phyloP scores from a whole-genome alignment of 2,888 invertebrate species.

The Loripinus fragilis region DNA sequence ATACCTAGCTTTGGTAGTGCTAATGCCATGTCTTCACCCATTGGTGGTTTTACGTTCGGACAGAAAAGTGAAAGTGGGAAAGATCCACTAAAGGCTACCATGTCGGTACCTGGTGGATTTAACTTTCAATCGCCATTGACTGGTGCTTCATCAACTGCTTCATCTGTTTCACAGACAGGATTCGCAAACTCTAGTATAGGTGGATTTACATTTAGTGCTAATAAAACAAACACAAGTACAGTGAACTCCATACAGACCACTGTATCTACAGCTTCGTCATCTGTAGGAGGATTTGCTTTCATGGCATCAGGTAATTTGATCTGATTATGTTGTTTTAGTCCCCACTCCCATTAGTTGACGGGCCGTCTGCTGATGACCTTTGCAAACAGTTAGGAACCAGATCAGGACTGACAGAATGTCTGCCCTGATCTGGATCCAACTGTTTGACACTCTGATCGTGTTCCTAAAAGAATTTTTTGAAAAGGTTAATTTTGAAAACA shows the following conservation, averaged over 20 bases:
- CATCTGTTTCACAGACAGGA: conserved; percentile 20
- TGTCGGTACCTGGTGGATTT: conserved; percentile 37
- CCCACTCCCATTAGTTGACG: no score
- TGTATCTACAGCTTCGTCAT: conserved; percentile 3
- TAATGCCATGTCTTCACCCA: neutral
- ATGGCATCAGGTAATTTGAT: no score
- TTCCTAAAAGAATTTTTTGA: no score
- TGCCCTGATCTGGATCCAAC: no score
- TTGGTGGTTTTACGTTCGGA: conserved; percentile 32
- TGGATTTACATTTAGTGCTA: conserved; percentile 49
- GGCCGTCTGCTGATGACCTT: no score
- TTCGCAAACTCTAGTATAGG: conserved; percentile 25
- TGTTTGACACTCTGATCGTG: no score
- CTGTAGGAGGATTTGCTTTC: conserved; percentile 46
- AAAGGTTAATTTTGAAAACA: no score
- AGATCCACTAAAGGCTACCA: conserved; percentile 27
- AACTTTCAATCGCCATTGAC: conserved; percentile 29
- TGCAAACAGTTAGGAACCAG: no score
- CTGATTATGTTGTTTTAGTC: no score
- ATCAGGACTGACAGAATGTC: no score
- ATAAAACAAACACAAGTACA: conserved; percentile 30
- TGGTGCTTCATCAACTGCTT: conserved; percentile 19
- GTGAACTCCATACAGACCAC: conserved; percentile 24
- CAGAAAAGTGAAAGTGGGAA: conserved; percentile 21
- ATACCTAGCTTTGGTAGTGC: neutral